phyloP scores from a whole-genome alignment of 2,113 vertebrate species.

The Mirza zaza region DNA sequence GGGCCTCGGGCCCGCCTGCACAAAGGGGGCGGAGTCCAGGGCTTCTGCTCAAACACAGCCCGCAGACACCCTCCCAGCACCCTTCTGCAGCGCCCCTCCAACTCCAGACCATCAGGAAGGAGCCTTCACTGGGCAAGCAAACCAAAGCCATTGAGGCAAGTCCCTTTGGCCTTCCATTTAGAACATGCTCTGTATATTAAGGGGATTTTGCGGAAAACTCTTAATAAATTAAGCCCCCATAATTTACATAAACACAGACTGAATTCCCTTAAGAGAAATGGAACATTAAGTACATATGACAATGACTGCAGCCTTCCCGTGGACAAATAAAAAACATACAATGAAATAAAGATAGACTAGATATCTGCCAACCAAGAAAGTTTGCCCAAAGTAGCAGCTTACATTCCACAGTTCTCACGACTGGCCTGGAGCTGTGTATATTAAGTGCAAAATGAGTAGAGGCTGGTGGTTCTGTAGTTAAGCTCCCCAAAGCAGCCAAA shows the following conservation, averaged over 20 bases:
- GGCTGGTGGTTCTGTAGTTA: not conserved
- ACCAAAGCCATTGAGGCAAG: not conserved
- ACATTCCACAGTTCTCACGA: slow-evolving; percentile 22
- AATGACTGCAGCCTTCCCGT: not conserved
- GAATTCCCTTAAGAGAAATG: not conserved
- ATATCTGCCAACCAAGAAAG: not conserved
- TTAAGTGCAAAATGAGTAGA: not conserved
- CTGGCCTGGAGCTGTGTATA: not conserved
- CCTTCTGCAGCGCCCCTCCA: not conserved
- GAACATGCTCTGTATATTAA: not conserved
- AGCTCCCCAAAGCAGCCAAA: slow-evolving; percentile 52
- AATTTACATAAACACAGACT: not conserved
- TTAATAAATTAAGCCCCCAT: not conserved
- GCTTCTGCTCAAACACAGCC: not conserved
- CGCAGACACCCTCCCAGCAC: not conserved
- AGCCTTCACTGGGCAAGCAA: not conserved
- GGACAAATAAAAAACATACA: not conserved
- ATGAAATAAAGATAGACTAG: not conserved
- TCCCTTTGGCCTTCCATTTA: not conserved
- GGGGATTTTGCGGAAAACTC: not conserved
- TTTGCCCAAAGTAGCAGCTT: slow-evolving; percentile 2
- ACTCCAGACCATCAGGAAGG: not conserved
- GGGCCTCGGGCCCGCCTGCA: not conserved
- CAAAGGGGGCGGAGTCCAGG: not conserved
- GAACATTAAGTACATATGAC: not conserved